A percentile compares a stretch with the other conserved stretches of the same genome.
These are phyloP conservation scores for Radopholus similis DNA, from an alignment of 1,140 invertebrate species.

Conservation along the genomic window DNA sequence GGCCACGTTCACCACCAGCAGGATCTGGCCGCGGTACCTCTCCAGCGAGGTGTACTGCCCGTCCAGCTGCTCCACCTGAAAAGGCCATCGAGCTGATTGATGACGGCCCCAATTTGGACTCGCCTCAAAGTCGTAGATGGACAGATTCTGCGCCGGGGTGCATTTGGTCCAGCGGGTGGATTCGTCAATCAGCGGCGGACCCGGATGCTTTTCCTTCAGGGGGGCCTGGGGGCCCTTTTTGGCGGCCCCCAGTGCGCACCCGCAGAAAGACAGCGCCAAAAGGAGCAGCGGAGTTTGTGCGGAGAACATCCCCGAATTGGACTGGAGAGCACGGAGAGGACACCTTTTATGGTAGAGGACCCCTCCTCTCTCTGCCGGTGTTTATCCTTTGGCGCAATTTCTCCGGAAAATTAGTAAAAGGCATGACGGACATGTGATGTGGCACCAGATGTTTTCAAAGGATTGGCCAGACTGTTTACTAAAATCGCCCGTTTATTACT, in stretches of 20 bases:
- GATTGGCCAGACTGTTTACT: too few species aligned
- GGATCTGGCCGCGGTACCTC: slow-evolving; percentile 61
- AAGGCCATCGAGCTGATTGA: slow-evolving; percentile 54
- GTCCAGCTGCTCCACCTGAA: slow-evolving; percentile 49
- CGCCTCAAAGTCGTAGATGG: slow-evolving; percentile 35
- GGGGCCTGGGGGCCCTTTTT: background rate
- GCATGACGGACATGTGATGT: too few species aligned
- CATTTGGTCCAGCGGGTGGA: slow-evolving; percentile 54
- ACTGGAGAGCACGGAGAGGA: too few species aligned
- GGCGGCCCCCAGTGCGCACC: background rate
- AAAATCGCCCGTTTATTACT: too few species aligned
- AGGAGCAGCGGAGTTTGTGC: background rate
- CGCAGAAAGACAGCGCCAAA: background rate
- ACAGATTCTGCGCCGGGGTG: slow-evolving; percentile 24
- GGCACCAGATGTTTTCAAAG: too few species aligned
- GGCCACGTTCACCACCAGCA: slow-evolving; percentile 62
- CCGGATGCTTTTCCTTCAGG: background rate
- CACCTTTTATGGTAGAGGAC: too few species aligned
- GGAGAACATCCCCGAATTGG: too few species aligned
- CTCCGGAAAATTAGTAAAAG: too few species aligned
- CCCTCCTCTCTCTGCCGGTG: too few species aligned
- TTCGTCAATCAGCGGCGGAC: slow-evolving; percentile 53
- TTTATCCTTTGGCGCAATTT: too few species aligned
- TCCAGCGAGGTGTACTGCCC: slow-evolving; percentile 54
- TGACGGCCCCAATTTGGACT: slow-evolving; percentile 6